Base-by-base conservation (phyloP, 2,888 invertebrate genomes). In the Caenorhabditis sinica region DNA sequence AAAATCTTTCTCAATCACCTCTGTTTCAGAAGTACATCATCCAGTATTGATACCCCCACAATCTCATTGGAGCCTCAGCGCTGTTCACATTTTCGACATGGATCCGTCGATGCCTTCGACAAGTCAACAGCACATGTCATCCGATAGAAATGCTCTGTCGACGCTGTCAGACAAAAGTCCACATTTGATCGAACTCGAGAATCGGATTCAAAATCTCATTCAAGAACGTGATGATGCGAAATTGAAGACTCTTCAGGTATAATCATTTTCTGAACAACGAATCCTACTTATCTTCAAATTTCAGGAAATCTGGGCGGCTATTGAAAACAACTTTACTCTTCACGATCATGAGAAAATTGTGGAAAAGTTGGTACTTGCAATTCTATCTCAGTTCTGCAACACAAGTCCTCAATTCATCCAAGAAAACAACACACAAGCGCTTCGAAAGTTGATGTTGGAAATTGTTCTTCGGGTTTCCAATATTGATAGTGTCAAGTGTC, bases 391-490 rank as follows among this genome's bases (percentile, higher is more conserved):
- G 87, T 94, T 99, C 17, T 96, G 96, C 94, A 97, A 97, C 90
- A 97, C 97, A 0, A 96, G 97, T 88, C 97, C 98, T 17, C 96
- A 97, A 93, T 98, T 98, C 93, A 97, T 98, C 92, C 96, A 97
- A 0, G 98, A 99, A 93, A 97, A 97, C 93, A 96, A 96, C 92
- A 95, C 96, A 79, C 97, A 97, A 94, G 94, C 95, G 95, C 95
- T 98, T 11, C 95, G 98, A 71, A 98, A 98, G 93, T 94, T 97
- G 74, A 96, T 98, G 88, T 94, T 99, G 87, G 98, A 99, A 94
- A 97, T 98, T 95, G 95, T 98, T 86, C 97, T 98, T 93, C 95
- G 98, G n/a, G 94, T 98, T 74, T 98, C 98, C 0, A 96, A 96
- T 20, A 97, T 96, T 92, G 98, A 98, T 89, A 81, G 82, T 68